A percentile compares a stretch with the other conserved stretches of the same genome.
Conservation (phyloP, 2,113 vertebrate genomes). For the Mormyrus lacerda region DNA sequence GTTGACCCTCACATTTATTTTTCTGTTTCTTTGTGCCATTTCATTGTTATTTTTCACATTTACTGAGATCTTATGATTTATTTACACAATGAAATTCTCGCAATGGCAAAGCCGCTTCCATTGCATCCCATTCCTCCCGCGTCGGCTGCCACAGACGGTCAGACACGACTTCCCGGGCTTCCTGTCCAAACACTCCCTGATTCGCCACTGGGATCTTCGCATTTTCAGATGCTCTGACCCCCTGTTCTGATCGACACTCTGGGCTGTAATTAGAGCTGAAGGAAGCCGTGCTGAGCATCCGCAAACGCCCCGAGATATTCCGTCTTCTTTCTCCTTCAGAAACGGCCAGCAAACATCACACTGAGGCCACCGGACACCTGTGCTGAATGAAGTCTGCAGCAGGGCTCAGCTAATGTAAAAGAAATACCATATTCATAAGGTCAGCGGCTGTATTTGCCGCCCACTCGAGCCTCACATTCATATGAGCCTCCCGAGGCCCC, state of each 20-base stretch:
- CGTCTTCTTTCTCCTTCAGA: background rate
- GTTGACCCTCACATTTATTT: background rate
- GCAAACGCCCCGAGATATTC: background rate
- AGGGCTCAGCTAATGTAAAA: background rate
- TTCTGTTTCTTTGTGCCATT: background rate
- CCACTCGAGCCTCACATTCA: background rate
- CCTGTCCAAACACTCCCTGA: slow-evolving; percentile 17
- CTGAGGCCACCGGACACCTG: background rate
- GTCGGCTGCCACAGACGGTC: slow-evolving; percentile 5
- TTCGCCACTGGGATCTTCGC: background rate
- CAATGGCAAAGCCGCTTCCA: background rate
- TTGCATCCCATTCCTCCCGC: background rate
- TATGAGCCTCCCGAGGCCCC: background rate
- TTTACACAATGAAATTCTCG: background rate
- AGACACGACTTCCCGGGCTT: background rate
- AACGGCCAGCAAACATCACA: background rate
- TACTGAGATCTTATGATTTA: background rate
- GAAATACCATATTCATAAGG: background rate
- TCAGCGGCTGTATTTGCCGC: background rate
- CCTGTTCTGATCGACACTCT: background rate
- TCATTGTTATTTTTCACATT: background rate
- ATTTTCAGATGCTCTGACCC: background rate
- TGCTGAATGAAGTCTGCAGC: background rate
- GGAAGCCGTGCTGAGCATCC: background rate
- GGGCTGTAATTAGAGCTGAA: background rate